These are phyloP conservation scores for Trachythela sp. DNA, from an alignment of 64 coral and sea anemone species.

Conservation along the genomic window DNA sequence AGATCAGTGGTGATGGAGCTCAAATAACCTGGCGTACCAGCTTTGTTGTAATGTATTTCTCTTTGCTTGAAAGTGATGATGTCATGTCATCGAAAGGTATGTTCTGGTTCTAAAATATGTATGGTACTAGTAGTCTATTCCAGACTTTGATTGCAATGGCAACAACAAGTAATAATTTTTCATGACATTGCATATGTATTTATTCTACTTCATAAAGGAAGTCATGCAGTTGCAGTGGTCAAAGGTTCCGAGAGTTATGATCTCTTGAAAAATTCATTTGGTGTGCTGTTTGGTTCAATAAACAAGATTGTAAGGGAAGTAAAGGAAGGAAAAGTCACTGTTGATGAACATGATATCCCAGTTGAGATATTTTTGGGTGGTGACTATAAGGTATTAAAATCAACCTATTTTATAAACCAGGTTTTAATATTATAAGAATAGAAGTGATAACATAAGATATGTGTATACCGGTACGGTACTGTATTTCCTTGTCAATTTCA, in stretches of 20 bases:
- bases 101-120: not conserved
- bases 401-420: no score
- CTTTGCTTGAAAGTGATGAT: not conserved
- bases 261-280: not conserved
- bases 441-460: no score
- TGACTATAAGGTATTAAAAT: no score
- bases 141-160: not conserved
- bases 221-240: not conserved
- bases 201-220: not conserved
- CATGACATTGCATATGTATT: not conserved
- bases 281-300: not conserved
- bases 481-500: no score
- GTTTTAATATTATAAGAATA: no score
- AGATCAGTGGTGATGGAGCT: slow-evolving; percentile 11
- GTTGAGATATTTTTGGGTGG: no score
- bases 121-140: not conserved
- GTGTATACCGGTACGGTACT: no score
- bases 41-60: not conserved
- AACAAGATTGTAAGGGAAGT: not conserved
- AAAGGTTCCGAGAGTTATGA: not conserved
- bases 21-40: not conserved
- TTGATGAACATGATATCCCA: no score
- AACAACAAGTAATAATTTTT: not conserved
- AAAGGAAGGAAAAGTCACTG: not conserved
- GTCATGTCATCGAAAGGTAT: slow-evolving; percentile 1